phyloP scores from a whole-genome alignment of 1,140 invertebrate genomes.

The Cataglyphis hispanica region DNA sequence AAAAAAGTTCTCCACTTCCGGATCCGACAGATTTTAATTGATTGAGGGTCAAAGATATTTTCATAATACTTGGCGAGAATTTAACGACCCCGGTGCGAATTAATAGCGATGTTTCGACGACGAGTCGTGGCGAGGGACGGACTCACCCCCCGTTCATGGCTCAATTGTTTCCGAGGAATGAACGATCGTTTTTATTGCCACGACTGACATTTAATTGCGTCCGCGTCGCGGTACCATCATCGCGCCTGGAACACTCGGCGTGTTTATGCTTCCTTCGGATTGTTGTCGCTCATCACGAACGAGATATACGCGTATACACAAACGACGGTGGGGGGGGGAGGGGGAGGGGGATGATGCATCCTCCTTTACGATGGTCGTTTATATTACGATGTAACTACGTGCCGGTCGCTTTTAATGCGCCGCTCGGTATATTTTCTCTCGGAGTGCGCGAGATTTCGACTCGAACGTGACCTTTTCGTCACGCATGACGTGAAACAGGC shows the following conservation, averaged over 20 bases:
- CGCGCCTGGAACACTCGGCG: constrained; percentile 20
- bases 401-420: constrained; percentile 35
- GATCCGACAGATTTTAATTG: neutral
- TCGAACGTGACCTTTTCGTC: constrained; percentile 39
- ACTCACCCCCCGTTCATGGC: constrained; percentile 45
- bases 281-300: constrained; percentile 54
- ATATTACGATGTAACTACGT: constrained; percentile 55
- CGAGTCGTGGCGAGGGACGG: constrained; percentile 23
- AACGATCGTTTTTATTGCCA: constrained; percentile 67
- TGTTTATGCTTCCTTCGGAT: constrained; percentile 44
- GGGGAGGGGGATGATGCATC: neutral
- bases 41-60: neutral
- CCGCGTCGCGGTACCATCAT: constrained; percentile 41
- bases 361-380: constrained; percentile 43
- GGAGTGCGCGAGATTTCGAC: constrained; percentile 35
- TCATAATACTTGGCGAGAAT: constrained; percentile 8
- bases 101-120: constrained; percentile 32
- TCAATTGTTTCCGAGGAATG: constrained; percentile 66
- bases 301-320: constrained; percentile 36
- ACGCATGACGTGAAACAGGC: constrained; percentile 39
- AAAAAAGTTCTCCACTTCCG: neutral
- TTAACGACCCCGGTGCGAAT: constrained; percentile 38
- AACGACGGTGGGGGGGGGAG: neutral
- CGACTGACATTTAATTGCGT: constrained; percentile 62
- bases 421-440: neutral